A percentile compares a stretch with the other conserved stretches of the same genome.
Conservation (phyloP, 2,888 invertebrate species). For the Polietes domitor region DNA sequence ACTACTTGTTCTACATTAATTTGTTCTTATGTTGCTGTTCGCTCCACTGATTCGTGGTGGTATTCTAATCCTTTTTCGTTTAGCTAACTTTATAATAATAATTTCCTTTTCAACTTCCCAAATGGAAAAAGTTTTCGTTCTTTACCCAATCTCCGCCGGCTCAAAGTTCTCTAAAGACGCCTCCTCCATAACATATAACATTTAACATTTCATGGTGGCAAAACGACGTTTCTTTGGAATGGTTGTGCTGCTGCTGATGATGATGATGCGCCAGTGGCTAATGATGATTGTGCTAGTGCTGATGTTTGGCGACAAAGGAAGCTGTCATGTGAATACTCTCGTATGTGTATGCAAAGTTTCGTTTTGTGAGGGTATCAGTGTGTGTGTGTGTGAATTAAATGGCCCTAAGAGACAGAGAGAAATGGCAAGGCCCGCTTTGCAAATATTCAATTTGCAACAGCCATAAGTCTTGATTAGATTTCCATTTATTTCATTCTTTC, state of each 20-base stretch:
- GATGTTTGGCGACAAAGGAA: slow-evolving; percentile 8
- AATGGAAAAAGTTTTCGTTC: slow-evolving; percentile 54
- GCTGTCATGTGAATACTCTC: neutral
- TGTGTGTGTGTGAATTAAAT: too few relatives aligned
- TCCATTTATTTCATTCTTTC: slow-evolving; percentile 39
- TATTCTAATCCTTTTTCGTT: slow-evolving; percentile 43
- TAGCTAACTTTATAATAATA: slow-evolving; percentile 59
- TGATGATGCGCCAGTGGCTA: slow-evolving; percentile 10
- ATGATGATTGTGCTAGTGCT: slow-evolving; percentile 20
- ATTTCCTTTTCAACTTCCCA: slow-evolving; percentile 58
- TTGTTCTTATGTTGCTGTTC: neutral
- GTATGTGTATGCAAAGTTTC: neutral
- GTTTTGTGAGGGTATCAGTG: neutral
- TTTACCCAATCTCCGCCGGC: neutral
- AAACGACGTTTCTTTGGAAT: neutral
- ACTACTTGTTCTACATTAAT: neutral
- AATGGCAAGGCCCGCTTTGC: slow-evolving; percentile 32
- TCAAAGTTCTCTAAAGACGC: too few relatives aligned
- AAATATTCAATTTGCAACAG: slow-evolving; percentile 51
- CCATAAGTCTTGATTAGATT: slow-evolving; percentile 54
- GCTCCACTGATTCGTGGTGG: neutral
- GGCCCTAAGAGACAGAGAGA: slow-evolving; percentile 28
- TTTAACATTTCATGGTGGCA: neutral
- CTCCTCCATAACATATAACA: neutral
- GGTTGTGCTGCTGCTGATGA: neutral